phyloP scores from a whole-genome alignment of 2,888 invertebrate genomes.

The Litoditis marina region DNA sequence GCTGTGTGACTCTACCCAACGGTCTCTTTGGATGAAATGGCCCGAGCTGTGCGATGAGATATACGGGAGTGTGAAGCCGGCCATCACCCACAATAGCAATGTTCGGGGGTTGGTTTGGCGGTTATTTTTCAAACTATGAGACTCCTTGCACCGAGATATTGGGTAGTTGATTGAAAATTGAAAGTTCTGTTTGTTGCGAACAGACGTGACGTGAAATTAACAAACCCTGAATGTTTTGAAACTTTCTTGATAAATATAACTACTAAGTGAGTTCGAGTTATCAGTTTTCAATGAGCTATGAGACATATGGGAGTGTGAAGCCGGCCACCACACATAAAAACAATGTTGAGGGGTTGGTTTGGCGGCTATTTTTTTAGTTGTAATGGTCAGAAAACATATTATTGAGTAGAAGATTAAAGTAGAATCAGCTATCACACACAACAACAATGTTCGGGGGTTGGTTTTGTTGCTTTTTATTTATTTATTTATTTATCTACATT shows the following conservation, averaged over 20 bases:
- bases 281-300: too few relatives aligned
- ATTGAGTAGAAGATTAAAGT: too few relatives aligned
- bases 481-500: too few relatives aligned
- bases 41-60: conserved; percentile 44
- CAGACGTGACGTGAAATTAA: too few relatives aligned
- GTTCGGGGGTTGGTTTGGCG: conserved; percentile 24
- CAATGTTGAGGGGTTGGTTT: conserved; percentile 27
- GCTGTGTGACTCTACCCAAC: conserved; percentile 31
- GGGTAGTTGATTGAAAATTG: too few relatives aligned
- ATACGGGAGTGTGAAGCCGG: conserved; percentile 35
- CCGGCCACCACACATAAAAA: conserved; percentile 40
- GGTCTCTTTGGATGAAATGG: conserved; percentile 43
- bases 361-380: not conserved
- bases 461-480: too few relatives aligned
- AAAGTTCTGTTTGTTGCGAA: too few relatives aligned
- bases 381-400: too few relatives aligned
- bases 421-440: conserved; percentile 42
- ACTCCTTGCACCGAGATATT: too few relatives aligned
- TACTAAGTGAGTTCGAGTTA: too few relatives aligned
- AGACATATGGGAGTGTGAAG: conserved; percentile 41
- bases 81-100: conserved; percentile 39
- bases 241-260: too few relatives aligned
- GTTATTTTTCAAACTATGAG: not conserved
- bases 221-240: too few relatives aligned
- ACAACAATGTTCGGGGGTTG: conserved; percentile 29